phyloP scores from a whole-genome alignment of 2,113 vertebrate genomes.

The Rhynchomys soricoides region DNA sequence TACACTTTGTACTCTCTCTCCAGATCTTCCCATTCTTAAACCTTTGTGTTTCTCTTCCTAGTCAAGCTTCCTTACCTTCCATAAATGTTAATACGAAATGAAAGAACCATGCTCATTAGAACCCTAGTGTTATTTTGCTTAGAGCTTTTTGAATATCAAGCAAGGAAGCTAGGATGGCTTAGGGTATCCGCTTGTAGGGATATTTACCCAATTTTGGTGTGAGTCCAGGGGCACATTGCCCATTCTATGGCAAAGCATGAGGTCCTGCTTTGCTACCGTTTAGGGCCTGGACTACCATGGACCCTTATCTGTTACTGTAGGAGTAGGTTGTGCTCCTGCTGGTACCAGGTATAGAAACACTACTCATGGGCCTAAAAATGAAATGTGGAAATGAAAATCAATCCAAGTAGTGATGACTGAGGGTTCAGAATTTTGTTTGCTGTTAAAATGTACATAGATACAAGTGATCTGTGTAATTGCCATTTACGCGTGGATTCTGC shows the following conservation, averaged over 20 bases:
- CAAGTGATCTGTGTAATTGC: no score
- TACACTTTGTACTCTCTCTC: not conserved
- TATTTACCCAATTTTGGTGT: not conserved
- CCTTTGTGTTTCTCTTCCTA: not conserved
- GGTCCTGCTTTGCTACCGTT: not conserved
- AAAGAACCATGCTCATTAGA: not conserved
- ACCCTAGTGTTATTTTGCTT: not conserved
- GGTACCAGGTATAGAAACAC: not conserved
- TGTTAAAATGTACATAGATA: no score
- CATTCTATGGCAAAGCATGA: not conserved
- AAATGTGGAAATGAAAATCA: not conserved
- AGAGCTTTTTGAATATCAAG: not conserved
- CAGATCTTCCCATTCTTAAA: not conserved
- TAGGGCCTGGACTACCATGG: not conserved
- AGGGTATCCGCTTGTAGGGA: not conserved
- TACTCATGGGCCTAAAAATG: not conserved
- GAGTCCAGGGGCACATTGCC: not conserved
- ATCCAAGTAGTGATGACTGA: no score
- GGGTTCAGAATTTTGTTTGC: no score
- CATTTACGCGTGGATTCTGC: no score
- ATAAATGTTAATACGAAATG: not conserved
- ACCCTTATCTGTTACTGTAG: not conserved
- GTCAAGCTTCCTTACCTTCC: not conserved
- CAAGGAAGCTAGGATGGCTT: not conserved
- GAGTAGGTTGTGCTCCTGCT: not conserved